Evolutionary conservation across 2,113 vertebrate species (phyloP), one percentile per base, ranked within the genome.

Genomic region (Cyrtonyx montezumae): DNA sequence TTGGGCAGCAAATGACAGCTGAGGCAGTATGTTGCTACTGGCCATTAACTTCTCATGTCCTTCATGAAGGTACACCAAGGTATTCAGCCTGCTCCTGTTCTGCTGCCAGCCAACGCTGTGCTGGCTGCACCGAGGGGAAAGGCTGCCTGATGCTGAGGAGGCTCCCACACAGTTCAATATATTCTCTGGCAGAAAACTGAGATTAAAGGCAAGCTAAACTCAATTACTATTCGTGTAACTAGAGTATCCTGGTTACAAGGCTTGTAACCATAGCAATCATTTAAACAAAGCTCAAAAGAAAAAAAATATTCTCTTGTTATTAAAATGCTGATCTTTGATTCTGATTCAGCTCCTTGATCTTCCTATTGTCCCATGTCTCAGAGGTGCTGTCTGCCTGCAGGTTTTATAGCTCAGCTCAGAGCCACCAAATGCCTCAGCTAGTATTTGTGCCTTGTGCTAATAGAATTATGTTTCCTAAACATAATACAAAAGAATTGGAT

Each of bases 211-310:
- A 79, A 9, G 25, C 68, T 87, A 87, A 76, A 84, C 58, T 66
- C n/a, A 68, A 68, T 74, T 67, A 77, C 78, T 84, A 74, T 89
- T 90, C 89, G 65, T 89, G 67, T 56, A 94, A 91, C 37, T 59
- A 25, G 75, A 83, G 67, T 84, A 91, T 43, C 91, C 59, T 95
- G 62, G 84, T 89, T 92, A 92, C 79, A 70, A n/a, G 59, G 30
- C 45, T 89, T 67, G 84, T 87, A 93, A 93, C 79, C 59, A 90
- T 22, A 92, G 81, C 62, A 78, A 84, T 84, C 62, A 84, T 34
- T 90, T 73, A 71, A 96, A 93, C 32, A 80, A 75, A 81, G 70
- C 40, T 87, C 77, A 77, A 79, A 92, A 87, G 59, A 81, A 87
- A 91, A 78, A 62, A 37, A 62, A 25, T 76, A 95, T 5, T 80